Percentiles rank a stretch among this genome's conserved stretches.
phyloP scores from a whole-genome alignment of 2,797 vertebrate species.

The Rhynchonycteris naso region DNA sequence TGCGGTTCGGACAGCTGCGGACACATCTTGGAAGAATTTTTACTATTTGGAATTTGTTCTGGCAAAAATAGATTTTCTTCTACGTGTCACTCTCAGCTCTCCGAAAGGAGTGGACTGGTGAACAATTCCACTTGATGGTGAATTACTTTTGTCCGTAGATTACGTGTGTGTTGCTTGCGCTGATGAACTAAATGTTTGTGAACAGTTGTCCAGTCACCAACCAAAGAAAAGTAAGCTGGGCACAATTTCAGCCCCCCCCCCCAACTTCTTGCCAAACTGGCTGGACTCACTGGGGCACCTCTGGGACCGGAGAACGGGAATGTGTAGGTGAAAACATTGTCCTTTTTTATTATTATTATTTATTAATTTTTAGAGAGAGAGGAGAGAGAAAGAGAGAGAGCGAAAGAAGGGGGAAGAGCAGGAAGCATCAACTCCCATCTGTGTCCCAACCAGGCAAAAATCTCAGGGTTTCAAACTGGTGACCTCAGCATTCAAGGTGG shows the following conservation, averaged over 20 bases:
- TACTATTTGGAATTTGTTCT: constrained; percentile 36
- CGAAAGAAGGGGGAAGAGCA: too few relatives aligned
- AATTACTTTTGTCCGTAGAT: background rate
- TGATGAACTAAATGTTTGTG: background rate
- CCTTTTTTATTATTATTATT: background rate
- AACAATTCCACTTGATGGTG: background rate
- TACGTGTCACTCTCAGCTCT: background rate
- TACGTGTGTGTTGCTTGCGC: too few relatives aligned
- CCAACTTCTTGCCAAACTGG: background rate
- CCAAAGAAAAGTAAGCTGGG: background rate
- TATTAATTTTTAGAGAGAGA: too few relatives aligned
- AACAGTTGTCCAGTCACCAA: background rate
- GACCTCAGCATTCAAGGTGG: too few relatives aligned
- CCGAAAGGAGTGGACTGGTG: background rate
- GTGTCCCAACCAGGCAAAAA: too few relatives aligned
- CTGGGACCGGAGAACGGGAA: background rate
- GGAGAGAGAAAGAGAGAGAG: too few relatives aligned
- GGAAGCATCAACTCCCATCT: too few relatives aligned
- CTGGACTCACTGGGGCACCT: background rate
- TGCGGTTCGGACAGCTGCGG: background rate
- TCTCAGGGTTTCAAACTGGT: too few relatives aligned
- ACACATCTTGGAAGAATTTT: background rate
- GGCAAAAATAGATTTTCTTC: constrained; percentile 24
- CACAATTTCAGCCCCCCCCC: accelerated
- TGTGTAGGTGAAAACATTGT: background rate